These are phyloP conservation scores for Spizella passerina DNA, from an alignment of 2,797 vertebrate species.

Conservation along the genomic window DNA sequence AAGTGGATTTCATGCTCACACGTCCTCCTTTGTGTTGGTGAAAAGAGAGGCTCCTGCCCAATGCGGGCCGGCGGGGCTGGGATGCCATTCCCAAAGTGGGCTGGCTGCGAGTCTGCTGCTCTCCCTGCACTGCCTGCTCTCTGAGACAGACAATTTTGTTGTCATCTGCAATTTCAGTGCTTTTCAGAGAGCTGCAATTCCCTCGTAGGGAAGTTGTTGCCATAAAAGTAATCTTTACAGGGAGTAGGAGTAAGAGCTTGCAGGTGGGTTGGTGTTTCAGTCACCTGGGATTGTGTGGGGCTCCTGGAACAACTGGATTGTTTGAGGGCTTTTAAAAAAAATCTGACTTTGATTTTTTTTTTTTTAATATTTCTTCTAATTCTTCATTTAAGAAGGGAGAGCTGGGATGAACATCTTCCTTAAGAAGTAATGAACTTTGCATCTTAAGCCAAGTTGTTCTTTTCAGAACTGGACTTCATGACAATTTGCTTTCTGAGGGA, in stretches of 20 bases:
- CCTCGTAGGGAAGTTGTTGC: not conserved
- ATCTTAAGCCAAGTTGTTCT: not conserved
- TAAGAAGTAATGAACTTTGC: not conserved
- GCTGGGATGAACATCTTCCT: not conserved
- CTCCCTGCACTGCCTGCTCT: not conserved
- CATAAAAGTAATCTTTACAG: not conserved
- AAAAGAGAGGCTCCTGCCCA: conserved; percentile 25
- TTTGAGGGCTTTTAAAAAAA: not conserved
- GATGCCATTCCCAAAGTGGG: conserved; percentile 3
- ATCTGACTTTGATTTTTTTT: not conserved
- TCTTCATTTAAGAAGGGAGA: not conserved
- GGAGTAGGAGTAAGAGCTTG: accelerated
- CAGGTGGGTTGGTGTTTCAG: not conserved
- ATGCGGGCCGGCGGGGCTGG: accelerated
- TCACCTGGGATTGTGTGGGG: not conserved
- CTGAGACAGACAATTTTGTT: not conserved
- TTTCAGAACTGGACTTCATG: not conserved
- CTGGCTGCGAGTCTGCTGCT: not conserved
- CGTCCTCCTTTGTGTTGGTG: conserved; percentile 21
- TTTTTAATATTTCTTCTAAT: not conserved
- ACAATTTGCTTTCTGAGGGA: not conserved
- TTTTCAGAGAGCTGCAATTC: not conserved
- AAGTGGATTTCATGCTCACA: conserved; percentile 51
- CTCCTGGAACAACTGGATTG: not conserved
- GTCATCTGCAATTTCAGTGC: not conserved